These are phyloP conservation scores for Orthosia gracilis DNA, from an alignment of 2,888 invertebrate genomes.

Conservation along the genomic window DNA sequence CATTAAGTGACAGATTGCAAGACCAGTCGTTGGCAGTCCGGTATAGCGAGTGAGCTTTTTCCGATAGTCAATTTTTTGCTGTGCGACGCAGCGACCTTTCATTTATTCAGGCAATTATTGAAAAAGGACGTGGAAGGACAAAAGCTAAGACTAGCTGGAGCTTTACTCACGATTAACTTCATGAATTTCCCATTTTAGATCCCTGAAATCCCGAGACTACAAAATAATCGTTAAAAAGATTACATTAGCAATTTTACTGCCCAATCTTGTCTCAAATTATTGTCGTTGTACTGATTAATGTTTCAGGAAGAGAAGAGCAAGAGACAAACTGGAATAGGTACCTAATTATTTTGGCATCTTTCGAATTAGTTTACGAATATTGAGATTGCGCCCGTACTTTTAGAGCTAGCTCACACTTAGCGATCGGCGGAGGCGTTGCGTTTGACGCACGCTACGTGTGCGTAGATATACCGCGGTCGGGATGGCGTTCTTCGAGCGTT, in stretches of 20 bases:
- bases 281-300: slow-evolving; percentile 32
- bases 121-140: slow-evolving; percentile 3
- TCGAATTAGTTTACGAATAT: neutral
- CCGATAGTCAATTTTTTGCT: slow-evolving; percentile 31
- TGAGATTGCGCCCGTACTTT: neutral
- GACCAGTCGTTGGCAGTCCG: slow-evolving; percentile 18
- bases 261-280: slow-evolving; percentile 29
- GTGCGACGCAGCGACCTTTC: slow-evolving; percentile 23
- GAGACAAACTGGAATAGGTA: neutral
- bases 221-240: slow-evolving; percentile 44
- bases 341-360: neutral
- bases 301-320: neutral
- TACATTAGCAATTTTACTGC: slow-evolving; percentile 41
- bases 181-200: slow-evolving; percentile 43
- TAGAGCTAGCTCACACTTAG: too few species aligned
- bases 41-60: slow-evolving; percentile 42
- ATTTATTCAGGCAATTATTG: slow-evolving; percentile 46
- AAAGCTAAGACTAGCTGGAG: neutral
- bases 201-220: slow-evolving; percentile 12
- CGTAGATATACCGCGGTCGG: too few species aligned
- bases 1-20: slow-evolving; percentile 50
- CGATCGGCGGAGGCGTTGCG: too few species aligned
- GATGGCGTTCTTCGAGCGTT: too few species aligned
- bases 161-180: slow-evolving; percentile 18
- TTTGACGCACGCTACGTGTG: too few species aligned